Conservation (phyloP, 1,140 invertebrate genomes). For the Drosophila orosa region DNA sequence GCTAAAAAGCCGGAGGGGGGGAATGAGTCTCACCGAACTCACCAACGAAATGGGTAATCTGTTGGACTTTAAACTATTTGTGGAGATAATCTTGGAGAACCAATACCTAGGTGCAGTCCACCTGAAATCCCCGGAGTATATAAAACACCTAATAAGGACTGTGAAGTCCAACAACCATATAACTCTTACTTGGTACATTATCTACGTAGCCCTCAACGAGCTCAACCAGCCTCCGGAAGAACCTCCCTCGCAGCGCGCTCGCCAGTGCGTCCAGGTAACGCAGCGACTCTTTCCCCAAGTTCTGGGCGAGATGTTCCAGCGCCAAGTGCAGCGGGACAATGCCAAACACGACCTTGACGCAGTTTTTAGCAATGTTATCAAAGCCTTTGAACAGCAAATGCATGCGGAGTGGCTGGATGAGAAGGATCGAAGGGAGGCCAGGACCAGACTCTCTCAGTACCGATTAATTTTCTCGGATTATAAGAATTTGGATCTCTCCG, state of each 20-base stretch:
- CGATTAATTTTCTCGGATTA: conserved; percentile 44
- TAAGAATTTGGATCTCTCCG: conserved; percentile 52
- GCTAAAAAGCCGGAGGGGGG: conserved; percentile 33
- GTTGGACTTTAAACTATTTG: conserved; percentile 61
- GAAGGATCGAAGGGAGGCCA: conserved; percentile 53
- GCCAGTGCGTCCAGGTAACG: conserved; percentile 49
- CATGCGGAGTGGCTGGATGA: conserved; percentile 65
- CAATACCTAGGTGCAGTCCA: conserved; percentile 38
- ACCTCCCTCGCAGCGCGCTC: conserved; percentile 20
- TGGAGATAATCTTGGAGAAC: conserved; percentile 57
- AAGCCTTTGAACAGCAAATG: conserved; percentile 59
- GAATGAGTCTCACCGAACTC: conserved; percentile 42
- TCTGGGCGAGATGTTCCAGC: conserved; percentile 69
- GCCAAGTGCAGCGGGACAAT: conserved; percentile 53
- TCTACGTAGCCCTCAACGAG: conserved; percentile 64
- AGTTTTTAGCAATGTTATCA: conserved; percentile 59
- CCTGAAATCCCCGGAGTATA: conserved; percentile 53
- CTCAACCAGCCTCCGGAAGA: conserved; percentile 62
- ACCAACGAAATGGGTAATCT: conserved; percentile 41
- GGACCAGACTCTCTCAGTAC: conserved; percentile 41
- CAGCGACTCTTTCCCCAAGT: conserved; percentile 65
- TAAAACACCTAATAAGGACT: conserved; percentile 54
- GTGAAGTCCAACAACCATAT: conserved; percentile 43
- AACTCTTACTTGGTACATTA: conserved; percentile 68
- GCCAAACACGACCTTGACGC: conserved; percentile 52